Conservation (phyloP, 1,140 invertebrate genomes). For the Hirudo medicinalis region DNA sequence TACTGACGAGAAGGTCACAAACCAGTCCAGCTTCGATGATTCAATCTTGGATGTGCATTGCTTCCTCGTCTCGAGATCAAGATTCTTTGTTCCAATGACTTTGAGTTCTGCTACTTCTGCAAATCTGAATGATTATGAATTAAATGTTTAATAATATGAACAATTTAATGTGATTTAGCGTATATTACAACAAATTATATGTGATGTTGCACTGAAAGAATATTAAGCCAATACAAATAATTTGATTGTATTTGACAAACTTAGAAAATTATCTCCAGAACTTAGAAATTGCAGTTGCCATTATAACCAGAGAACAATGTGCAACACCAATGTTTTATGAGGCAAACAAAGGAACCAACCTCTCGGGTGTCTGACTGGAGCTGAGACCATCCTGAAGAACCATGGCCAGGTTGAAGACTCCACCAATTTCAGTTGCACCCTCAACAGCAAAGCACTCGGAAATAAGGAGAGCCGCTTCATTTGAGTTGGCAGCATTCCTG, state of each 20-base stretch:
- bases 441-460: constrained; percentile 50
- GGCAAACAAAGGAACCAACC: constrained; percentile 30
- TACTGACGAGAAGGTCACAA: constrained; percentile 79
- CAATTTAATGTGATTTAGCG: constrained; percentile 36
- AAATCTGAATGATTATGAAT: constrained; percentile 50
- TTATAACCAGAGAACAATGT: not conserved
- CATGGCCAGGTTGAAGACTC: constrained; percentile 84
- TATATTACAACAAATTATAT: too few relatives aligned
- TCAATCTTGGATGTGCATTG: constrained; percentile 50
- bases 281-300: too few relatives aligned
- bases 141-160: not conserved
- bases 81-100: constrained; percentile 53
- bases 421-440: constrained; percentile 55
- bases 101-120: constrained; percentile 51
- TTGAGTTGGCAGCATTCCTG: constrained; percentile 49
- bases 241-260: too few relatives aligned
- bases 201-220: too few relatives aligned
- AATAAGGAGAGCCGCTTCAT: constrained; percentile 58
- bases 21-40: constrained; percentile 57
- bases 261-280: too few relatives aligned
- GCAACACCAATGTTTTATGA: not conserved
- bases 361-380: constrained; percentile 63
- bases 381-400: constrained; percentile 64
- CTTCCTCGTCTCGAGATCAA: constrained; percentile 60
- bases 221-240: too few relatives aligned